Evolutionary conservation across 2,797 vertebrate species (phyloP).

Genomic region (Lateolabrax maculatus): DNA sequence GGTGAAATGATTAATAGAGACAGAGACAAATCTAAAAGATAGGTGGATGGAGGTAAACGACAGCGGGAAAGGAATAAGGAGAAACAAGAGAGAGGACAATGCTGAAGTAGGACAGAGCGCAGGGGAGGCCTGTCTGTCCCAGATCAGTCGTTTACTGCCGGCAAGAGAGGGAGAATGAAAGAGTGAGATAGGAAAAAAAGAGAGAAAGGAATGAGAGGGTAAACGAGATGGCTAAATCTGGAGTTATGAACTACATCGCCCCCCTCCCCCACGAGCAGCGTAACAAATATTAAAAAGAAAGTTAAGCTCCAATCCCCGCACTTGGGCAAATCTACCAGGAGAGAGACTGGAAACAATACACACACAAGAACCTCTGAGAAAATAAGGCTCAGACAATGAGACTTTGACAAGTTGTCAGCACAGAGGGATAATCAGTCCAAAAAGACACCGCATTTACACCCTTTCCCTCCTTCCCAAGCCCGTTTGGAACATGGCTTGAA

Average conservation of each 20-base stretch:
- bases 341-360: conserved; percentile 28
- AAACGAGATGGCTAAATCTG: conserved; percentile 76
- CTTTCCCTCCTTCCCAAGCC: not conserved
- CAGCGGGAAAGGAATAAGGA: conserved; percentile 49
- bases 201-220: conserved; percentile 51
- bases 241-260: conserved; percentile 75
- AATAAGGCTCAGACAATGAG: conserved; percentile 2
- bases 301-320: conserved; percentile 47
- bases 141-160: conserved; percentile 83
- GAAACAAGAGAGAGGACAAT: conserved; percentile 66
- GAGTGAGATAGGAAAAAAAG: conserved; percentile 47
- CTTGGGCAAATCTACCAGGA: conserved; percentile 57
- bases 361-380: conserved; percentile 19
- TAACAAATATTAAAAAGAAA: conserved; percentile 71
- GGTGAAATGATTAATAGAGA: conserved; percentile 40
- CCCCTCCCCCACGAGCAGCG: conserved; percentile 40
- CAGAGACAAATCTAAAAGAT: conserved; percentile 28
- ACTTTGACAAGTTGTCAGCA: conserved; percentile 35
- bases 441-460: conserved; percentile 4
- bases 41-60: conserved; percentile 53
- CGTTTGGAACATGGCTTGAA: conserved; percentile 11
- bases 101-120: conserved; percentile 86
- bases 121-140: conserved; percentile 86
- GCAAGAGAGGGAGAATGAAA: conserved; percentile 54
- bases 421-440: conserved; percentile 22